A percentile compares a stretch with the other conserved stretches of the same genome.
Evolutionary conservation across 2,797 vertebrate species (phyloP).

Genomic region (Synanceia verrucosa): DNA sequence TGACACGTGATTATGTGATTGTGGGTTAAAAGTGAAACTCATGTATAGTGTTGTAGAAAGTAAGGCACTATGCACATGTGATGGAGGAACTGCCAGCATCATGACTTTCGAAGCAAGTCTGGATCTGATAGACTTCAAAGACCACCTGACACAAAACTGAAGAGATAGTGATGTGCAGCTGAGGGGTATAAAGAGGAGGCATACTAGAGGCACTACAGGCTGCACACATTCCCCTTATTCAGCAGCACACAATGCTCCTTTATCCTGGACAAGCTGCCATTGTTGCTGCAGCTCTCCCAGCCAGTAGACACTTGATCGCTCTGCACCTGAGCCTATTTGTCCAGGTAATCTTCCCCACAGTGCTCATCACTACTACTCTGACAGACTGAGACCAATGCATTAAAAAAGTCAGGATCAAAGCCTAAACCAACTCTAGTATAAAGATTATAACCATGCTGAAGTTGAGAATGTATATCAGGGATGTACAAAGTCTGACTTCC

Average conservation of each 20-base stretch:
- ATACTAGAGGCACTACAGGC: slow-evolving; percentile 3
- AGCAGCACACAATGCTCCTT: slow-evolving; percentile 48
- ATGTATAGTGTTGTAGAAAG: neutral
- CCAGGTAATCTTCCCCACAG: slow-evolving; percentile 52
- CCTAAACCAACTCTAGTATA: neutral
- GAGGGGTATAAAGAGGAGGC: neutral
- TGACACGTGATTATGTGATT: neutral
- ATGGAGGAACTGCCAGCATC: neutral
- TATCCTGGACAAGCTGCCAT: slow-evolving; percentile 43
- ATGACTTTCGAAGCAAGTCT: slow-evolving; percentile 6
- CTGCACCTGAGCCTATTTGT: slow-evolving; percentile 63
- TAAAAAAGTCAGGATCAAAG: slow-evolving; percentile 4
- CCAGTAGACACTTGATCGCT: slow-evolving; percentile 54
- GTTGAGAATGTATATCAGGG: too few species aligned
- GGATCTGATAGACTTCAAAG: slow-evolving; percentile 41
- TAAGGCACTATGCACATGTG: neutral
- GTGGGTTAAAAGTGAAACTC: neutral
- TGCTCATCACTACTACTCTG: slow-evolving; percentile 9
- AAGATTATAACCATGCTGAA: neutral
- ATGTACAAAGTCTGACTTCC: too few species aligned
- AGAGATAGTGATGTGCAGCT: slow-evolving; percentile 25
- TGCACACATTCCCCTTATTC: slow-evolving; percentile 27
- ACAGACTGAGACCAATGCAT: neutral
- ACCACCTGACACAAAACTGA: slow-evolving; percentile 18
- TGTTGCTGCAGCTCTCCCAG: slow-evolving; percentile 36